Conservation (phyloP, 1,140 invertebrate species). For the Zaprionus africanus region DNA sequence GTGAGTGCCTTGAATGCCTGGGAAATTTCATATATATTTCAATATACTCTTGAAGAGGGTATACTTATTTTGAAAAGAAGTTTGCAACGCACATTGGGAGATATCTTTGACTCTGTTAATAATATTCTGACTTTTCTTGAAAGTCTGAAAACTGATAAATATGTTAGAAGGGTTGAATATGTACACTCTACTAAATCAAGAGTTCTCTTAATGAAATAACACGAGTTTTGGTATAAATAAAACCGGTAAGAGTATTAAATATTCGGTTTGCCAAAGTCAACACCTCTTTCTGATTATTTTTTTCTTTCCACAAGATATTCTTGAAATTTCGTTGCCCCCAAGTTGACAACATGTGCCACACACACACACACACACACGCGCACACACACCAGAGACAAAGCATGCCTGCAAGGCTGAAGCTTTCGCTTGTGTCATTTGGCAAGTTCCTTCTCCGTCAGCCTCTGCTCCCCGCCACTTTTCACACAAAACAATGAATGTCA, state of each 20-base stretch:
- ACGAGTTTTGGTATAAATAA: too few species aligned
- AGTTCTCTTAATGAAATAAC: too few species aligned
- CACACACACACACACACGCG: not conserved
- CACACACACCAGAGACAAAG: not conserved
- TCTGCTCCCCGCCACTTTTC: slow-evolving; percentile 18
- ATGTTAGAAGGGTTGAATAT: too few species aligned
- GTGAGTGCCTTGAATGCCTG: slow-evolving; percentile 14
- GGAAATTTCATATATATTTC: slow-evolving; percentile 50
- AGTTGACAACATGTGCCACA: slow-evolving; percentile 24
- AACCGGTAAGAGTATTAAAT: too few species aligned
- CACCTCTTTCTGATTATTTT: slow-evolving; percentile 15
- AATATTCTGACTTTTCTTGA: too few species aligned
- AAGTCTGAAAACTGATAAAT: too few species aligned
- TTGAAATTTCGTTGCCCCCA: slow-evolving; percentile 41
- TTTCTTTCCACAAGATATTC: slow-evolving; percentile 48
- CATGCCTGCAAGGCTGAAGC: slow-evolving; percentile 13
- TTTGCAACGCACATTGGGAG: too few species aligned
- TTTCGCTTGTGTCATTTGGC: slow-evolving; percentile 54
- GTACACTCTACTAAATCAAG: too few species aligned
- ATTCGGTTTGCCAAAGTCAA: not conserved
- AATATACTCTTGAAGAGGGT: too few species aligned
- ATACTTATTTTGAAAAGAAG: too few species aligned
- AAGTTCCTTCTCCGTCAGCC: slow-evolving; percentile 3
- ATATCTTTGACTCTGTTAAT: too few species aligned
- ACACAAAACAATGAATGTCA: slow-evolving; percentile 81